Evolutionary conservation across 2,888 invertebrate genomes (phyloP).

Genomic region (Opisthograptis luteolata): DNA sequence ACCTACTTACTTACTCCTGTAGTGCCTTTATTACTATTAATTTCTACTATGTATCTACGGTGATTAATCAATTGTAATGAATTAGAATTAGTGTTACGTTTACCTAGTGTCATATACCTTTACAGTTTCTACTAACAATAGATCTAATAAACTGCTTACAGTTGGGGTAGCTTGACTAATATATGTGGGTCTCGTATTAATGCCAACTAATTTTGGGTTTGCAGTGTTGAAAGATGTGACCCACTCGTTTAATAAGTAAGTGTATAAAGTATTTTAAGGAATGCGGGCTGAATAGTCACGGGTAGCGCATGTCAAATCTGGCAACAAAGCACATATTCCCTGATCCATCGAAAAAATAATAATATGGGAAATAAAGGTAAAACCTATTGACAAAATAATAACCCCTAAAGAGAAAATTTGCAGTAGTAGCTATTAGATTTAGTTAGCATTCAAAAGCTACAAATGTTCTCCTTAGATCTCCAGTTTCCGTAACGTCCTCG

Average conservation of each 20-base stretch:
- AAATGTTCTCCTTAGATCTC: constrained; percentile 52
- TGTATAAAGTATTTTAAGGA: constrained; percentile 73
- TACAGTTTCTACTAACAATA: constrained; percentile 57
- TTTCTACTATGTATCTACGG: no score
- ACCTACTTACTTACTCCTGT: no score
- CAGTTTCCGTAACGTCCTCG: constrained; percentile 46
- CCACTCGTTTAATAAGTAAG: constrained; percentile 73
- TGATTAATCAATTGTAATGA: background rate
- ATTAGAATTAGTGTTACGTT: no score
- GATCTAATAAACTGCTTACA: constrained; percentile 51
- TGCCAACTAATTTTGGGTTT: constrained; percentile 81
- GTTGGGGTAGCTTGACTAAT: constrained; percentile 62
- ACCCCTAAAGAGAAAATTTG: constrained; percentile 54
- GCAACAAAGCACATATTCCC: constrained; percentile 75
- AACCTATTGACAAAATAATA: constrained; percentile 26
- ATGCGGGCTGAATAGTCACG: constrained; percentile 77
- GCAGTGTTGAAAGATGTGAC: constrained; percentile 82
- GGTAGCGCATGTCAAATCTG: constrained; percentile 80
- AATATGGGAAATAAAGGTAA: constrained; percentile 27
- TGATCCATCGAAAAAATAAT: constrained; percentile 51
- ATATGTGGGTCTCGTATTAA: constrained; percentile 62
- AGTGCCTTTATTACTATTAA: background rate
- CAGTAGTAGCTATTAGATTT: constrained; percentile 56
- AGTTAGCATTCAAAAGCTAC: constrained; percentile 50
- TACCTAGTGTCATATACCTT: no score